Percentiles rank a stretch among this genome's conserved stretches.
phyloP scores from a whole-genome alignment of 2,113 vertebrate species.

The Anser brachyrhynchus region DNA sequence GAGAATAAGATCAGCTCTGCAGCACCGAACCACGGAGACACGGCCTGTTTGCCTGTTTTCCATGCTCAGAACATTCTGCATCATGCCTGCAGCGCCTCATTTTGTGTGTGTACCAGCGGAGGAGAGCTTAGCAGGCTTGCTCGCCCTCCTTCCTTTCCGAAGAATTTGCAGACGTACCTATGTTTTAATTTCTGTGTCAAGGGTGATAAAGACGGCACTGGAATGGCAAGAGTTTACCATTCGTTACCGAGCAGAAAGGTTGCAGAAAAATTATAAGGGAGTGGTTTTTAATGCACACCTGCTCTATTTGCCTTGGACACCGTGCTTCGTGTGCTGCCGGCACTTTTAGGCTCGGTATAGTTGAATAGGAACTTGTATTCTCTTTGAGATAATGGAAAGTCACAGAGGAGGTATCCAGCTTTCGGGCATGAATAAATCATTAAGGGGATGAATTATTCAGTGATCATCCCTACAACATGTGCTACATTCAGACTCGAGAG shows the following conservation, averaged over 20 bases:
- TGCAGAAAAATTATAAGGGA: fast-evolving
- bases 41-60: not conserved
- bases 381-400: slow-evolving; percentile 61
- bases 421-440: slow-evolving; percentile 69
- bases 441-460: slow-evolving; percentile 68
- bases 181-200: not conserved
- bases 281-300: not conserved
- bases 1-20: not conserved
- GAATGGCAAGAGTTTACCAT: not conserved
- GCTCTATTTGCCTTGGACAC: not conserved
- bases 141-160: not conserved
- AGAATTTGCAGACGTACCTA: not conserved
- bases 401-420: slow-evolving; percentile 45
- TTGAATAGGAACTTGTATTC: not conserved
- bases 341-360: fast-evolving
- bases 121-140: not conserved
- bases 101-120: fast-evolving
- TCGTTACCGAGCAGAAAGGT: not conserved
- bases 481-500: not conserved
- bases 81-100: not conserved
- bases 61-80: not conserved
- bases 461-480: slow-evolving; percentile 1
- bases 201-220: not conserved
- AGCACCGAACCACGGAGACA: not conserved
- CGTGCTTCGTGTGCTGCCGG: not conserved